phyloP scores from a whole-genome alignment of 2,888 invertebrate species.

The Dicranocentrus wangi region DNA sequence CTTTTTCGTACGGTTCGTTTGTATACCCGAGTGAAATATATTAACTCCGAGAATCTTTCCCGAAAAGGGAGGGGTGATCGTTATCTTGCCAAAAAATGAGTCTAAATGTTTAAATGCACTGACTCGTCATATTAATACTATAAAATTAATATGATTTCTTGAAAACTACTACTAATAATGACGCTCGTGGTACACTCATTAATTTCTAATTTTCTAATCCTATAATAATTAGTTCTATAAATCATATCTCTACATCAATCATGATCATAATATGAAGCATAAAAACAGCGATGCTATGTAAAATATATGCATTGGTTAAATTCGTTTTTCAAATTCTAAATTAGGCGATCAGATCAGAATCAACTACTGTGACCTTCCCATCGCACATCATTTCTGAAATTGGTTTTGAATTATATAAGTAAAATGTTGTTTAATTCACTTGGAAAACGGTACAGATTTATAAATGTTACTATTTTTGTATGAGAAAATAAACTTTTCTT shows the following conservation, averaged over 20 bases:
- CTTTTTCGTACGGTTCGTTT: conserved; percentile 27
- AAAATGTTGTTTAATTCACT: conserved; percentile 38
- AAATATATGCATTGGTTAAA: conserved; percentile 17
- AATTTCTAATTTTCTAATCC: not conserved
- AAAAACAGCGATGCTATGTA: not conserved
- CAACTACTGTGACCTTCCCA: not conserved
- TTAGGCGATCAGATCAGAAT: not conserved
- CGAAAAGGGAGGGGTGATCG: conserved; percentile 18
- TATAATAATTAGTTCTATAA: conserved; percentile 2
- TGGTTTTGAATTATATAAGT: not conserved
- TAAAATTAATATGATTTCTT: conserved; percentile 36
- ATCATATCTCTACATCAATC: conserved; percentile 16
- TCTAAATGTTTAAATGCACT: conserved; percentile 20
- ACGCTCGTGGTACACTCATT: conserved; percentile 42
- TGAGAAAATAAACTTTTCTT: conserved; percentile 58
- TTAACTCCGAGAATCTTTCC: conserved; percentile 31
- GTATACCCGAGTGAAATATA: conserved; percentile 48
- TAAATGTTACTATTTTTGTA: conserved; percentile 67
- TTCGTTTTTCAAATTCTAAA: conserved; percentile 9
- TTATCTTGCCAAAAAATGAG: conserved; percentile 58
- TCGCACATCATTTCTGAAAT: not conserved
- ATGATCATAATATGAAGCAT: too few species aligned
- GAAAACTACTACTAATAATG: conserved; percentile 14
- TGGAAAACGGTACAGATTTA: conserved; percentile 48
- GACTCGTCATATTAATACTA: conserved; percentile 38